Percentiles rank a stretch among this genome's conserved stretches.
Conservation (phyloP, 2,888 invertebrate species). For the Agrotis clavis region DNA sequence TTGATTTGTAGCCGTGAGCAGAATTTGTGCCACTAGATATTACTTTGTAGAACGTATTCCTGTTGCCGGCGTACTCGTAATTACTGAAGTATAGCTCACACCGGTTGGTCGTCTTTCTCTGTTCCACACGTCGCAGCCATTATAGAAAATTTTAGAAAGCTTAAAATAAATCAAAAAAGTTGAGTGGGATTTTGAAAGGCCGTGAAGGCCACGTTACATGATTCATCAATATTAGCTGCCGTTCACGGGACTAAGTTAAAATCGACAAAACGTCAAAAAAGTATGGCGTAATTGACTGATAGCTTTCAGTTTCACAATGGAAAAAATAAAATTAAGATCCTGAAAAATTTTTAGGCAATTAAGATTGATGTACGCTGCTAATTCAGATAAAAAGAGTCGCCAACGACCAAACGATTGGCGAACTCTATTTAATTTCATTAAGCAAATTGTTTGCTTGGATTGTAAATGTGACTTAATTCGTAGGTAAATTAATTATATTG, state of each 20-base stretch:
- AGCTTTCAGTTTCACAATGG: conserved; percentile 45
- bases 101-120: conserved; percentile 7
- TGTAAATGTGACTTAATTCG: not conserved
- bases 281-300: conserved; percentile 67
- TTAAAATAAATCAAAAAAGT: conserved; percentile 53
- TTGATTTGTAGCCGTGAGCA: conserved; percentile 64
- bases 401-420: conserved; percentile 34
- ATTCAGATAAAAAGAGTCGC: conserved; percentile 45
- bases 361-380: conserved; percentile 61
- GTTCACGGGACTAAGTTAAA: conserved; percentile 49
- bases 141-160: conserved; percentile 14
- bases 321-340: conserved; percentile 60
- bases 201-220: conserved; percentile 49
- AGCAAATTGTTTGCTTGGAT: conserved; percentile 33
- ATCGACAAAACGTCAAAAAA: conserved; percentile 64
- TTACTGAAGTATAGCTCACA: conserved; percentile 18
- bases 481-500: conserved; percentile 10
- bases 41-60: conserved; percentile 42
- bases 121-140: not conserved
- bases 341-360: conserved; percentile 52
- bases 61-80: conserved; percentile 30
- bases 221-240: conserved; percentile 64
- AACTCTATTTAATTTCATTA: conserved; percentile 46
- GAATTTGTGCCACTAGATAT: conserved; percentile 46
- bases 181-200: conserved; percentile 25